Percentiles rank a stretch among this genome's conserved stretches.
Conservation (phyloP, 2,888 invertebrate species). For the Bugulina stolonifera region DNA sequence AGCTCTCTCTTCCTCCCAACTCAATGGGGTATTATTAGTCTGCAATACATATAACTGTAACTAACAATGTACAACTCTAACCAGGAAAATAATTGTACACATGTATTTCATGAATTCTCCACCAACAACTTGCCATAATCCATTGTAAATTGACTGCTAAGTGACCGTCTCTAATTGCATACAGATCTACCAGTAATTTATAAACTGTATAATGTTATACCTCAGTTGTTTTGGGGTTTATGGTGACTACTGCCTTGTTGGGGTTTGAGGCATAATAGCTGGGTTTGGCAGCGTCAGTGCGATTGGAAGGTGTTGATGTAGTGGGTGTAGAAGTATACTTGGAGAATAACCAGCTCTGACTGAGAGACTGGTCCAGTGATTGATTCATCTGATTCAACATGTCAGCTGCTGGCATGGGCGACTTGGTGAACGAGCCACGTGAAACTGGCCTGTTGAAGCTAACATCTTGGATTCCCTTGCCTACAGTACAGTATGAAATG, state of each 20-base stretch:
- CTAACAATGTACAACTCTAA: too few relatives aligned
- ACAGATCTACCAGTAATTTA: too few relatives aligned
- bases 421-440: slow-evolving; percentile 36
- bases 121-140: too few relatives aligned
- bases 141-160: too few relatives aligned
- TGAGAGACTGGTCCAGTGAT: slow-evolving; percentile 34
- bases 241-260: slow-evolving; percentile 65
- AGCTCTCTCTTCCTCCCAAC: too few relatives aligned
- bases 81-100: too few relatives aligned
- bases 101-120: too few relatives aligned
- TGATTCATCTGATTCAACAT: slow-evolving; percentile 27
- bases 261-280: slow-evolving; percentile 55
- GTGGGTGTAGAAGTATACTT: slow-evolving; percentile 43
- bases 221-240: slow-evolving; percentile 63
- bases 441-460: slow-evolving; percentile 45
- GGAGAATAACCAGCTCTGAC: slow-evolving; percentile 56
- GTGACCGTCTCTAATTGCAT: too few relatives aligned
- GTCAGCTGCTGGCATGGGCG: slow-evolving; percentile 28
- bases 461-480: slow-evolving; percentile 46
- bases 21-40: too few relatives aligned
- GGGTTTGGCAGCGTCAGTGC: background rate
- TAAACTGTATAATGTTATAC: too few relatives aligned
- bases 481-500: too few relatives aligned
- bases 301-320: background rate
- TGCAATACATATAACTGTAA: too few relatives aligned